Conservation (phyloP, 1,140 invertebrate species). For the Ostrea denselamellosa region DNA sequence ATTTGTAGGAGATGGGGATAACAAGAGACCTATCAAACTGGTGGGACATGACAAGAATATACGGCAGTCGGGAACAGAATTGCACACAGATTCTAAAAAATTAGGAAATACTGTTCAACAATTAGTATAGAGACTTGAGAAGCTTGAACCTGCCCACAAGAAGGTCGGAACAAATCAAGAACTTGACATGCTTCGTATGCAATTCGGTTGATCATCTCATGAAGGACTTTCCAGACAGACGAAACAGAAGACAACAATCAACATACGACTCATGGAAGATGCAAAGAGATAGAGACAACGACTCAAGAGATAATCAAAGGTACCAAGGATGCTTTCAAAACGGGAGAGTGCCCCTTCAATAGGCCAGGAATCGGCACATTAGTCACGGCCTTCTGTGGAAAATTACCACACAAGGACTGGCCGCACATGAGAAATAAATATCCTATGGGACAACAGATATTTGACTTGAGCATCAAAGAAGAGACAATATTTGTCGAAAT, state of each 20-base stretch:
- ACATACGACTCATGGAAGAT: neutral
- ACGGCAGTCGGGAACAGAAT: no score
- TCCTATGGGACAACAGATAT: no score
- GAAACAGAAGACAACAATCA: neutral
- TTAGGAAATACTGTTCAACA: neutral
- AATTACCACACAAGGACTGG: neutral
- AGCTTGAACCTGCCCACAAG: neutral
- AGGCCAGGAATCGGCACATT: constrained; percentile 39
- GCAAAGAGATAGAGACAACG: no score
- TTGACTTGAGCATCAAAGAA: no score
- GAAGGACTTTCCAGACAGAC: no score
- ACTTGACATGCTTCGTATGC: neutral
- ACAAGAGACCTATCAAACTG: no score
- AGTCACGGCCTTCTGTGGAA: neutral
- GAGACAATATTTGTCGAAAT: no score
- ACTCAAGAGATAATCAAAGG: no score
- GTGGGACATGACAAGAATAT: no score
- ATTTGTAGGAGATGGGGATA: constrained; percentile 22
- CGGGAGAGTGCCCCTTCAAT: neutral
- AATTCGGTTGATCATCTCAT: no score
- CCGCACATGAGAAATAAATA: neutral
- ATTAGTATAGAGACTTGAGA: constrained; percentile 28
- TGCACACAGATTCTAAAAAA: neutral
- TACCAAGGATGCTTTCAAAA: no score
- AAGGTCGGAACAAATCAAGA: neutral